phyloP scores from a whole-genome alignment of 2,113 vertebrate genomes.

The Pituophis catenifer region DNA sequence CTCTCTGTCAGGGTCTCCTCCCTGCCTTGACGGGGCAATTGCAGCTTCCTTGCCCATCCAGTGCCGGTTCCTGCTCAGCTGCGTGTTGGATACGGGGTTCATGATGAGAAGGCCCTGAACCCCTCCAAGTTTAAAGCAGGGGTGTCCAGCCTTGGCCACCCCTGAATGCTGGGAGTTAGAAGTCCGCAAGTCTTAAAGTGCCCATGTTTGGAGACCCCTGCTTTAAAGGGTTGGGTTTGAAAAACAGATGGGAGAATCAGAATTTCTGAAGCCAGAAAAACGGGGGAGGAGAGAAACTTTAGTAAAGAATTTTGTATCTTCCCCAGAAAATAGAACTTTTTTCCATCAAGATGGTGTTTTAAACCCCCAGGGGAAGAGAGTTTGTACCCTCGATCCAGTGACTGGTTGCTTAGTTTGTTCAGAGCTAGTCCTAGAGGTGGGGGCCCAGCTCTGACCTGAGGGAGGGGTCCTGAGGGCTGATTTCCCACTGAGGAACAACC shows the following conservation, averaged over 20 bases:
- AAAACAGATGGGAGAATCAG: background rate
- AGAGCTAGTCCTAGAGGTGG: background rate
- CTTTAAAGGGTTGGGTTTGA: background rate
- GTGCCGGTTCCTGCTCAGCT: background rate
- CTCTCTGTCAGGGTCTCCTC: background rate
- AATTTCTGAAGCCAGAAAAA: background rate
- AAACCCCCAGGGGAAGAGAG: background rate
- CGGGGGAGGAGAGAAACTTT: too few species aligned
- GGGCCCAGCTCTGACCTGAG: background rate
- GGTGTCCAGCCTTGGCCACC: too few species aligned
- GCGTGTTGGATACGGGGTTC: too few species aligned
- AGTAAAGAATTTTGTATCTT: background rate
- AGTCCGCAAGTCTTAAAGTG: too few species aligned
- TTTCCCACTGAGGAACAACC: background rate
- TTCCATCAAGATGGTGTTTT: background rate
- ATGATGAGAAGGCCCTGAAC: background rate
- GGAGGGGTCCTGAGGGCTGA: background rate
- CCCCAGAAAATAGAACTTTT: background rate
- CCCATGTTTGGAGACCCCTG: too few species aligned
- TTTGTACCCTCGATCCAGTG: background rate
- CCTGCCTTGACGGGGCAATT: background rate
- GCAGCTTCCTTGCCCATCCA: background rate
- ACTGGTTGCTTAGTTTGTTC: background rate
- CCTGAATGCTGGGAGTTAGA: too few species aligned
- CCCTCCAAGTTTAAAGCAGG: background rate